phyloP scores from a whole-genome alignment of 2,113 vertebrate genomes.

The Ochotona princeps region DNA sequence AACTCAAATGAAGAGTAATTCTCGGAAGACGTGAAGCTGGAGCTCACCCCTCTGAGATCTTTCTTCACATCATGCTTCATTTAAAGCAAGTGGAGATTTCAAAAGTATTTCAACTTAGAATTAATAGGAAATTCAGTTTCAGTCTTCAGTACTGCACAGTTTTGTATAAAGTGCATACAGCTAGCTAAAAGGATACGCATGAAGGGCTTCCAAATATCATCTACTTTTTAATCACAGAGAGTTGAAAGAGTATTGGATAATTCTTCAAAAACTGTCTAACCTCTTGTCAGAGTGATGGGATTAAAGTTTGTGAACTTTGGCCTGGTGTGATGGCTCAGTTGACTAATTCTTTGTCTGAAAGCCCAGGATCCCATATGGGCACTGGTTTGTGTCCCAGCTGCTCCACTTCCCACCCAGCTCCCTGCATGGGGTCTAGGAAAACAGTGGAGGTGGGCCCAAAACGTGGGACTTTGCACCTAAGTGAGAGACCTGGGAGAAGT shows the following conservation, averaged over 20 bases:
- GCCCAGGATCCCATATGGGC: too few species aligned
- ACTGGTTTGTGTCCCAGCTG: too few species aligned
- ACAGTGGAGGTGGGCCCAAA: too few species aligned
- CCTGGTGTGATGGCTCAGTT: too few species aligned
- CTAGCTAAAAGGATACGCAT: neutral
- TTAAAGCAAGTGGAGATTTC: conserved; percentile 27
- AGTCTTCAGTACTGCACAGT: conserved; percentile 16
- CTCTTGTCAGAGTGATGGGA: conserved; percentile 49
- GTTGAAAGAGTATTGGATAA: conserved; percentile 54
- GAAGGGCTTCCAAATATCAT: neutral
- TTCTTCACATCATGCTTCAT: conserved; percentile 41
- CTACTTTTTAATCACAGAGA: conserved; percentile 48
- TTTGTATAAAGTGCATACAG: conserved; percentile 32
- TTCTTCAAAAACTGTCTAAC: conserved; percentile 31
- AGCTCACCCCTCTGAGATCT: neutral
- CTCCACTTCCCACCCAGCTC: too few species aligned
- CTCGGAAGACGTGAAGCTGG: neutral
- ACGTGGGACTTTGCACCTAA: too few species aligned
- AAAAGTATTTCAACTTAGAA: neutral
- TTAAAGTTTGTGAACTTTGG: conserved; percentile 25
- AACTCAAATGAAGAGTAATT: conserved; percentile 46
- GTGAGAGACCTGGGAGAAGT: too few species aligned
- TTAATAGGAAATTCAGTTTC: conserved; percentile 50
- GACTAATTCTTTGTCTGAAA: too few species aligned
- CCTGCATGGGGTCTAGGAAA: too few species aligned